Percentiles rank a stretch among this genome's conserved stretches.
Evolutionary conservation across 2,888 invertebrate genomes (phyloP).

Genomic region (Sarcophaga variegata): DNA sequence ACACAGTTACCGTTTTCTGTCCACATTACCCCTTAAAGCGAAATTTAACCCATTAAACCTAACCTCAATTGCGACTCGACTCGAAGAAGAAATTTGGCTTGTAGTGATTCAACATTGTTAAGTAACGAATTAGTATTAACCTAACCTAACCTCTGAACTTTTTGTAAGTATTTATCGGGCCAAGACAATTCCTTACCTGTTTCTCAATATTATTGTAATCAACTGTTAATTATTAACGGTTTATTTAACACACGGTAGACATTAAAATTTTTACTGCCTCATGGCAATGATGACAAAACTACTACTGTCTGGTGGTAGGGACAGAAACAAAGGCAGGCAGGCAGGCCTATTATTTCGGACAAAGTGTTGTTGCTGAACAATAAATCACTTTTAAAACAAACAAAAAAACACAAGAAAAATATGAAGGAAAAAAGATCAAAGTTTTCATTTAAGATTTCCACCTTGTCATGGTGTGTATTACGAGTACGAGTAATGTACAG

Average conservation of each 20-base stretch:
- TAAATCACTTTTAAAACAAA: conserved; percentile 46
- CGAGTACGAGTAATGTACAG: conserved; percentile 14
- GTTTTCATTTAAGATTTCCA: conserved; percentile 42
- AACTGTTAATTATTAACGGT: conserved; percentile 50
- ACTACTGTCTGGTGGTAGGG: conserved; percentile 34
- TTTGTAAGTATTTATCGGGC: neutral
- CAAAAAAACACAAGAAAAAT: neutral
- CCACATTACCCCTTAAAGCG: too few species aligned
- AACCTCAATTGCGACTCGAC: too few species aligned
- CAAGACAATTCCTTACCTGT: too few species aligned
- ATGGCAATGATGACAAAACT: neutral
- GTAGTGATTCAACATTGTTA: too few species aligned
- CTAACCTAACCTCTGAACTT: too few species aligned
- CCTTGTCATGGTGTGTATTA: conserved; percentile 29
- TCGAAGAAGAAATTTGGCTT: too few species aligned
- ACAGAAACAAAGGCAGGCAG: neutral
- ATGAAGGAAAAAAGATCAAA: conserved; percentile 8
- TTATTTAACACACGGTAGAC: conserved; percentile 39
- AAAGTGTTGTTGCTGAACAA: conserved; percentile 34
- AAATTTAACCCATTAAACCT: too few species aligned
- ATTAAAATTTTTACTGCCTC: conserved; percentile 19
- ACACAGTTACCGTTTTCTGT: too few species aligned
- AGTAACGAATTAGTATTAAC: too few species aligned
- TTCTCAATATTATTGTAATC: too few species aligned
- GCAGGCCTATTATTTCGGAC: neutral